Evolutionary conservation across 2,888 invertebrate genomes (phyloP), one percentile per base, ranked within the genome.

Genomic region (Folsomia manolachei): DNA sequence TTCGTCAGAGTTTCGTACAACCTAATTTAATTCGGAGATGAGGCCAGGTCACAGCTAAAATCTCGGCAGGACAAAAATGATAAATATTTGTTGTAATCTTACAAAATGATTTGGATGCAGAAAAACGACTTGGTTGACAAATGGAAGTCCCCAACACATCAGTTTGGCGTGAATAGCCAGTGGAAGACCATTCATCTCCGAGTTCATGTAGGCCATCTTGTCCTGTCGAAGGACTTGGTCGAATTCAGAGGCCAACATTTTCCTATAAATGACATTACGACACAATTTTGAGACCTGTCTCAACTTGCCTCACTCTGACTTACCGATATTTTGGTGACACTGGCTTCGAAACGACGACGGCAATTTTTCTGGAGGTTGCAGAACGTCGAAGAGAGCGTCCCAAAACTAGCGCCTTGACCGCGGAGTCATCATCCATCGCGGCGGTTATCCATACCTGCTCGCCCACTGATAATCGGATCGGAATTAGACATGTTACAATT

Each of bases 1-100:
- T 24, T 76, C 73, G 27, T 76, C 76, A 27, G 74, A 74, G 39
- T 76, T 76, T 67, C 69, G 70, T 25, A 74, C 27, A 63, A 76
- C 70, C 76, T 76, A 53, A n/a, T n/a, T n/a, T n/a, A n/a, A n/a
- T n/a, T 39, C 39, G 14, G 4, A 14, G 7, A 39, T 14, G 14
- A 39, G 39, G 4, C 39, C 7, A 39, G 39, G 14, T 39, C 39
- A 18, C 9, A 51, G 51, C 18, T 51, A 18, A 51, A 9, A 51
- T 51, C 18, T 51, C 9, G 51, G 51, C 9, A 51, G 9, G 51
- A 11, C 9, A 11, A 51, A 51, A 51, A 11, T 51, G 51, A 51
- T 18, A 51, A 51, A 51, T 9, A 11, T 11, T 11, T 51, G 18
- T 51, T 11, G 9, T 9, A 60, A 14, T 18, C 39, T 19, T 73